These are phyloP conservation scores for Panagrolaimus sp. DNA, from an alignment of 1,140 invertebrate species.

Conservation along the genomic window DNA sequence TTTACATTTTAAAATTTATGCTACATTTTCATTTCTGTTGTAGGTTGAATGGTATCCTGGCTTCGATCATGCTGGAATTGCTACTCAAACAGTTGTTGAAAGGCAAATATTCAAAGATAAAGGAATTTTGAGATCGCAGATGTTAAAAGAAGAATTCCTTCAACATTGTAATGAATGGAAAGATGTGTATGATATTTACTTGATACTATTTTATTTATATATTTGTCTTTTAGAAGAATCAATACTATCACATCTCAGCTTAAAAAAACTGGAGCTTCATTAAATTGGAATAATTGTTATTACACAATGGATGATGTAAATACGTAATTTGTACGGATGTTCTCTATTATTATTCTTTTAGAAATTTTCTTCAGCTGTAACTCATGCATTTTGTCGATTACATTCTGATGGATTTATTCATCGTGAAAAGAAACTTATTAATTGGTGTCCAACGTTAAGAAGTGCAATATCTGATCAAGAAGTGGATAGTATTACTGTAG, in stretches of 20 bases:
- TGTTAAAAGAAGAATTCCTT: constrained; percentile 52
- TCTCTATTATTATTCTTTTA: constrained; percentile 27
- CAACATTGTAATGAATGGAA: constrained; percentile 48
- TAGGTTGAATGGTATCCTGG: constrained; percentile 71
- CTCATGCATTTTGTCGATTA: constrained; percentile 52
- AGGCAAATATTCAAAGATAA: constrained; percentile 65
- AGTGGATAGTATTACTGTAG: constrained; percentile 42
- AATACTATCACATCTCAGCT: constrained; percentile 38
- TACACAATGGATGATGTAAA: constrained; percentile 91
- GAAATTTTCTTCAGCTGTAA: constrained; percentile 47
- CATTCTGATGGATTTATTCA: constrained; percentile 47
- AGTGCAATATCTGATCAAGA: constrained; percentile 58
- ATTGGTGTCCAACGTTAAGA: constrained; percentile 57
- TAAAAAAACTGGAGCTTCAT: constrained; percentile 73
- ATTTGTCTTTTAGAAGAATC: constrained; percentile 30
- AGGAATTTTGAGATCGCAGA: constrained; percentile 37
- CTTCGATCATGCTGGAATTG: constrained; percentile 87
- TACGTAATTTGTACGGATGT: background rate
- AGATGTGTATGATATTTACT: constrained; percentile 21
- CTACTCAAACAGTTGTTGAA: constrained; percentile 82
- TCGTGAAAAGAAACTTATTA: constrained; percentile 51
- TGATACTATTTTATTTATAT: background rate
- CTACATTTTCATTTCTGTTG: background rate
- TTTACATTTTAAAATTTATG: background rate
- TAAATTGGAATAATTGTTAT: constrained; percentile 82